A percentile compares a stretch with the other conserved stretches of the same genome.
These are phyloP conservation scores for Oncorhynchus tshawytscha DNA, from an alignment of 2,113 vertebrate genomes.

Conservation along the genomic window DNA sequence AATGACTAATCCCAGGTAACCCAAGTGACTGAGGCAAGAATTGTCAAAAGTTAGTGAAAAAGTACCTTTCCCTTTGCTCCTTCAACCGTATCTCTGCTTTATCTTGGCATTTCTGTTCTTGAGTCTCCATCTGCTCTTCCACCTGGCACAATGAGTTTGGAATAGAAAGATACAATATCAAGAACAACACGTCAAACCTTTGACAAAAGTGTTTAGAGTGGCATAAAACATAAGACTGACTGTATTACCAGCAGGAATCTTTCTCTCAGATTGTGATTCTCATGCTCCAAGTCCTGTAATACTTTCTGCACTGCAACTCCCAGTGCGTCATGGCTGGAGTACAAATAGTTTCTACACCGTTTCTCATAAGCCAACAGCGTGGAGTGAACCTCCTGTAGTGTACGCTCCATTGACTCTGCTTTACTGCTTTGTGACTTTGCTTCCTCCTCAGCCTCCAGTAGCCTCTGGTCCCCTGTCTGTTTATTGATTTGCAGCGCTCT, in stretches of 20 bases:
- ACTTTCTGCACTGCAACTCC: constrained; percentile 54
- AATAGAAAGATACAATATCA: constrained; percentile 5
- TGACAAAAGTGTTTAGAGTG: constrained; percentile 13
- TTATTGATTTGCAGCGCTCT: constrained; percentile 74
- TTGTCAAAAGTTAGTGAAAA: no score
- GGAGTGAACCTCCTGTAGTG: constrained; percentile 65
- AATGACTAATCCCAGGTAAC: not conserved
- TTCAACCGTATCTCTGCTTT: constrained; percentile 61
- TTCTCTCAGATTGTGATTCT: constrained; percentile 63
- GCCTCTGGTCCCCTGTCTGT: constrained; percentile 60
- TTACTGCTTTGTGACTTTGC: constrained; percentile 61
- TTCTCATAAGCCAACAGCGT: constrained; percentile 59
- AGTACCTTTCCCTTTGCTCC: constrained; percentile 71
- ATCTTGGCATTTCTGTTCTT: constrained; percentile 58
- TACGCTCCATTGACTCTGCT: constrained; percentile 58
- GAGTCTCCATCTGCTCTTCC: constrained; percentile 56
- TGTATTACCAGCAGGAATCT: constrained; percentile 72
- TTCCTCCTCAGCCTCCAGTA: constrained; percentile 69
- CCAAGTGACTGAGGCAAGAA: not conserved
- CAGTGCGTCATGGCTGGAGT: constrained; percentile 35
- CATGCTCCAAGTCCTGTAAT: constrained; percentile 59
- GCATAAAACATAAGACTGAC: not conserved
- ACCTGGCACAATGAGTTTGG: constrained; percentile 52
- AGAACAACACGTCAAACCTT: constrained; percentile 8
- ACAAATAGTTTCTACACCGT: constrained; percentile 49